These are phyloP conservation scores for Hafferia zeledoni DNA, from an alignment of 2,797 vertebrate genomes.

Conservation along the genomic window DNA sequence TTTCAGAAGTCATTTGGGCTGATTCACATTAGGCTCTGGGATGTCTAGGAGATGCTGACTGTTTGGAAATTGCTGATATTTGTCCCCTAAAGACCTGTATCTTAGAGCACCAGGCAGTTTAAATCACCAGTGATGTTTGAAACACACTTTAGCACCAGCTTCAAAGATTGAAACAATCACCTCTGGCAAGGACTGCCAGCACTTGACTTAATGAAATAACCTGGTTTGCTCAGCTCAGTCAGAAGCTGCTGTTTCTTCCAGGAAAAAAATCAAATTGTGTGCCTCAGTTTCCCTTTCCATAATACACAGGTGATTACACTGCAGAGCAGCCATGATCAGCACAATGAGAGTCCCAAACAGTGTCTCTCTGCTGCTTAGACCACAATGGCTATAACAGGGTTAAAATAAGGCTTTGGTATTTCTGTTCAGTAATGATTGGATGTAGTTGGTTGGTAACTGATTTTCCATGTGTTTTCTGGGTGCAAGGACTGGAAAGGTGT, in stretches of 20 bases:
- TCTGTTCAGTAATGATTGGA: neutral
- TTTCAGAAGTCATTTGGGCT: neutral
- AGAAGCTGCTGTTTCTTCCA: neutral
- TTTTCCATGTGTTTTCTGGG: neutral
- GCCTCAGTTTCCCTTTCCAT: neutral
- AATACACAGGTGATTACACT: neutral
- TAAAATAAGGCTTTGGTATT: neutral
- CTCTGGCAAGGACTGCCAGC: neutral
- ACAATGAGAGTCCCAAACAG: neutral
- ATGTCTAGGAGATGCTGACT: neutral
- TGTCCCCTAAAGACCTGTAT: neutral
- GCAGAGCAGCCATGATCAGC: neutral
- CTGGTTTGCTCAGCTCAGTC: neutral
- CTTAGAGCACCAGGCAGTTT: neutral
- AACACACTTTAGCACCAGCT: neutral
- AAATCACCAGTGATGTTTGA: neutral
- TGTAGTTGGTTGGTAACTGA: neutral
- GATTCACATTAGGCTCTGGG: neutral
- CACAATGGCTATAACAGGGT: rapidly evolving
- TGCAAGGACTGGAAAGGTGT: neutral
- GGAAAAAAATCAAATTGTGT: neutral
- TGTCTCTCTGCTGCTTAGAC: neutral
- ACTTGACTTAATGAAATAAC: neutral
- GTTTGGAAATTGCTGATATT: neutral
- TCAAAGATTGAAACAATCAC: neutral